A percentile compares a stretch with the other conserved stretches of the same genome.
These are phyloP conservation scores for Esox lucius DNA, from an alignment of 2,797 vertebrate genomes.

Conservation along the genomic window DNA sequence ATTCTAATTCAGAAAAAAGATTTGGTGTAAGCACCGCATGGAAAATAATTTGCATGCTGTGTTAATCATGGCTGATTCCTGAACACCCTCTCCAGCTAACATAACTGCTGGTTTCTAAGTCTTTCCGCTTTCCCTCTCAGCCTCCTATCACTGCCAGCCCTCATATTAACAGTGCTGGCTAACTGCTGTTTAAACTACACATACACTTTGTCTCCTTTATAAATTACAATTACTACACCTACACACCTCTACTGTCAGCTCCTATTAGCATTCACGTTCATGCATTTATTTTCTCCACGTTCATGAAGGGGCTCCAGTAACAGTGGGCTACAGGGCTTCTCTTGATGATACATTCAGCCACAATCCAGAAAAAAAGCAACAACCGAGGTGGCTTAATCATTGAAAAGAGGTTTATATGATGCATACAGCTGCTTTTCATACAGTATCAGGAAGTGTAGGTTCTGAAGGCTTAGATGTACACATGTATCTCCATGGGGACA, in stretches of 20 bases:
- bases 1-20: slow-evolving; percentile 15
- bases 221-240: slow-evolving; percentile 58
- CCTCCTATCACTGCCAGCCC: slow-evolving; percentile 4
- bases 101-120: neutral
- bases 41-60: neutral
- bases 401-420: slow-evolving; percentile 40
- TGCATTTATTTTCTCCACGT: slow-evolving; percentile 5
- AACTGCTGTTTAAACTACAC: slow-evolving; percentile 41
- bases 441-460: slow-evolving; percentile 25
- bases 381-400: slow-evolving; percentile 7
- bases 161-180: slow-evolving; percentile 32
- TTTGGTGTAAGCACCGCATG: neutral
- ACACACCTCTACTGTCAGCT: slow-evolving; percentile 47
- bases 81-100: neutral
- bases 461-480: slow-evolving; percentile 16
- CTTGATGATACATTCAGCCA: slow-evolving; percentile 41
- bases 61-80: neutral
- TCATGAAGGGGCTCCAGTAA: slow-evolving; percentile 27
- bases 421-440: slow-evolving; percentile 36
- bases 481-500: slow-evolving; percentile 32
- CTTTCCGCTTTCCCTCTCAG: slow-evolving; percentile 8
- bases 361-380: slow-evolving; percentile 17
- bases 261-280: slow-evolving; percentile 46
- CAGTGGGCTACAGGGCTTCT: slow-evolving; percentile 38
- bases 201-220: slow-evolving; percentile 47